These are phyloP conservation scores for Gallinago stenura DNA, from an alignment of 2,797 vertebrate genomes.

Conservation along the genomic window DNA sequence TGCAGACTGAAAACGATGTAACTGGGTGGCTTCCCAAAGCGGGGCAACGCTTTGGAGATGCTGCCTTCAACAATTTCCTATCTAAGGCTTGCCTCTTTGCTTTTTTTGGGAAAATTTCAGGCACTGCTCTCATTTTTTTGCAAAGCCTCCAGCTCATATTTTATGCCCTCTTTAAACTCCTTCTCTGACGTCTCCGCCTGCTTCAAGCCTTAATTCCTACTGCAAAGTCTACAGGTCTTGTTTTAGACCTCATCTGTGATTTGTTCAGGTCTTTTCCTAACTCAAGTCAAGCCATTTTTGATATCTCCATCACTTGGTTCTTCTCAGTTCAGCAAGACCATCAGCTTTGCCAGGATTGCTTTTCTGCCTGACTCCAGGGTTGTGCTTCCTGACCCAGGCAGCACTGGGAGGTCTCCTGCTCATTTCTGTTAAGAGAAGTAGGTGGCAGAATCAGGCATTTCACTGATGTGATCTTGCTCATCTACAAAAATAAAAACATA, in stretches of 20 bases:
- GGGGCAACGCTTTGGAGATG: not conserved
- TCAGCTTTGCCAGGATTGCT: not conserved
- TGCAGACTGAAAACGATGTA: not conserved
- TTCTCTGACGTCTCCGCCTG: not conserved
- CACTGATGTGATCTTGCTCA: not conserved
- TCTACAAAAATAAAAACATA: not conserved
- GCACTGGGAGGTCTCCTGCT: not conserved
- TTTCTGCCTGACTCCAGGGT: not conserved
- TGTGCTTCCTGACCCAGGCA: not conserved
- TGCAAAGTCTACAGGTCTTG: not conserved
- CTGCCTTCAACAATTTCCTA: not conserved
- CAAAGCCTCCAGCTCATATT: not conserved
- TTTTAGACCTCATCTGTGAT: not conserved
- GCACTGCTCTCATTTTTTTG: not conserved
- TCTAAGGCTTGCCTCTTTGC: not conserved
- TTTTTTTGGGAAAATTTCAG: slow-evolving; percentile 10
- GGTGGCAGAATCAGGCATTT: not conserved
- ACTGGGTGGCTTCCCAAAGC: not conserved
- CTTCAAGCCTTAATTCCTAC: not conserved
- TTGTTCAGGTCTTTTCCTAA: not conserved
- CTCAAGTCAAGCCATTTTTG: not conserved
- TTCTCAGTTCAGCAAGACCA: not conserved
- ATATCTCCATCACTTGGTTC: not conserved
- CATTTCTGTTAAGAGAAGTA: not conserved
- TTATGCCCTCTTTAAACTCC: not conserved